A percentile compares a stretch with the other conserved stretches of the same genome.
phyloP scores from a whole-genome alignment of 2,797 vertebrate genomes.

The Ctenopoma multispine region DNA sequence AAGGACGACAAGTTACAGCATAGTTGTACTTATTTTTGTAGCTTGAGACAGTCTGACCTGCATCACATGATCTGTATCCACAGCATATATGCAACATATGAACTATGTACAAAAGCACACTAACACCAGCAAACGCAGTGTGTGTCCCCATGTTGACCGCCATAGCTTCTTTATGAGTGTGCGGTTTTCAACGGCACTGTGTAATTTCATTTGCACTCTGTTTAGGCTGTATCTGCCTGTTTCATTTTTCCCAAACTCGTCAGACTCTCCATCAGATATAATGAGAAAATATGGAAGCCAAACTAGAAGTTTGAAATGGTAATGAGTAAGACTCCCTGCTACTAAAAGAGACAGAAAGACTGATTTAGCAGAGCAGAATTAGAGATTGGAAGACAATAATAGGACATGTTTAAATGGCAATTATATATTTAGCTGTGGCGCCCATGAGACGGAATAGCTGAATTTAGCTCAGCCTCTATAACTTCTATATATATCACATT shows the following conservation, averaged over 20 bases:
- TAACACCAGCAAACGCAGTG: conserved; percentile 11
- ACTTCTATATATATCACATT: conserved; percentile 43
- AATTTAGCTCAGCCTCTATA: conserved; percentile 43
- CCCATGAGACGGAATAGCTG: conserved; percentile 40
- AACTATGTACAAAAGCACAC: conserved; percentile 1
- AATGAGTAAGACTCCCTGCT: conserved; percentile 74
- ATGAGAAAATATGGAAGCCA: conserved; percentile 73
- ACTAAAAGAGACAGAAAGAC: conserved; percentile 59
- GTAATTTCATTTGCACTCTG: conserved; percentile 53
- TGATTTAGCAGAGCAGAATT: conserved; percentile 73
- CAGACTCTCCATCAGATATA: conserved; percentile 68
- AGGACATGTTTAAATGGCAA: conserved; percentile 62
- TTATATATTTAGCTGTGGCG: conserved; percentile 66
- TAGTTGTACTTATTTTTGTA: conserved; percentile 33
- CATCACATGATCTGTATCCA: conserved; percentile 14
- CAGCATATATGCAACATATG: conserved; percentile 8
- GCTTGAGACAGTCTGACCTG: conserved; percentile 10
- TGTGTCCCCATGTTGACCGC: conserved; percentile 23
- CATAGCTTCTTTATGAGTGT: conserved; percentile 32
- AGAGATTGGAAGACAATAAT: conserved; percentile 68
- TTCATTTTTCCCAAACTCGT: conserved; percentile 48
- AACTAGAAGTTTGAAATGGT: conserved; percentile 77
- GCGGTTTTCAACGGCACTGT: conserved; percentile 44
- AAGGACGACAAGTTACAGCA: conserved; percentile 52
- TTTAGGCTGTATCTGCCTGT: conserved; percentile 44